Evolutionary conservation across 2,888 invertebrate species (phyloP).

Genomic region (Drosophila recens): DNA sequence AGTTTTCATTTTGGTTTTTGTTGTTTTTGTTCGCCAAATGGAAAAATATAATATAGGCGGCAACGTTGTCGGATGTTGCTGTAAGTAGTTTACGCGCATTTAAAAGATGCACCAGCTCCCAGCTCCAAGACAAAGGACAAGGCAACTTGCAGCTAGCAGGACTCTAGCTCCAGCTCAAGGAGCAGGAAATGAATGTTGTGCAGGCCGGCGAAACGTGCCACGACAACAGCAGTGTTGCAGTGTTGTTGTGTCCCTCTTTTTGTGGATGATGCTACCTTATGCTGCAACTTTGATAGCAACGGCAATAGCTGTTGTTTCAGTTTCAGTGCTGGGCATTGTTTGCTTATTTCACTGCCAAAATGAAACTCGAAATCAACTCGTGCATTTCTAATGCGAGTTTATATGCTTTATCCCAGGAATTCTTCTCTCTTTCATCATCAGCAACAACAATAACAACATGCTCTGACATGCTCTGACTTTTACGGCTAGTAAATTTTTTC

Average conservation of each 20-base stretch:
- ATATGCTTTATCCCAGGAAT: conserved; percentile 61
- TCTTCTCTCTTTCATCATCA: conserved; percentile 59
- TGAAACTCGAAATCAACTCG: conserved; percentile 82
- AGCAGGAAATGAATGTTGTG: conserved; percentile 75
- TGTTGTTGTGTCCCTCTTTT: conserved; percentile 16
- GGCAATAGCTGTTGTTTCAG: conserved; percentile 23
- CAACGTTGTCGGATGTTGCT: conserved; percentile 53
- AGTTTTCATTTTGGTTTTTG: conserved; percentile 34
- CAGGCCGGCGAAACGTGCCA: conserved; percentile 68
- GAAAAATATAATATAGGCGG: conserved; percentile 53
- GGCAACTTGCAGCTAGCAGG: conserved; percentile 8
- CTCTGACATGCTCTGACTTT: conserved; percentile 58
- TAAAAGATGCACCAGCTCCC: conserved; percentile 47
- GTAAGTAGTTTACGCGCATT: conserved; percentile 79
- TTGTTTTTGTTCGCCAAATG: conserved; percentile 43
- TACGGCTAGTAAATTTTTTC: conserved; percentile 51
- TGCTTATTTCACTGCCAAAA: conserved; percentile 72
- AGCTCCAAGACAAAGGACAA: conserved; percentile 31
- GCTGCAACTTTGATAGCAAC: conserved; percentile 52
- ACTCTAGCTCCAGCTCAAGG: conserved; percentile 23
- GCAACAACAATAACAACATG: neutral
- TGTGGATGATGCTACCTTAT: conserved; percentile 41
- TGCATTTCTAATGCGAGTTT: conserved; percentile 84
- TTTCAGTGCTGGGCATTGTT: conserved; percentile 68
- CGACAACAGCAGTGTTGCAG: conserved; percentile 6